phyloP scores from a whole-genome alignment of 2,888 invertebrate species.

The Lucinisca nassula region DNA sequence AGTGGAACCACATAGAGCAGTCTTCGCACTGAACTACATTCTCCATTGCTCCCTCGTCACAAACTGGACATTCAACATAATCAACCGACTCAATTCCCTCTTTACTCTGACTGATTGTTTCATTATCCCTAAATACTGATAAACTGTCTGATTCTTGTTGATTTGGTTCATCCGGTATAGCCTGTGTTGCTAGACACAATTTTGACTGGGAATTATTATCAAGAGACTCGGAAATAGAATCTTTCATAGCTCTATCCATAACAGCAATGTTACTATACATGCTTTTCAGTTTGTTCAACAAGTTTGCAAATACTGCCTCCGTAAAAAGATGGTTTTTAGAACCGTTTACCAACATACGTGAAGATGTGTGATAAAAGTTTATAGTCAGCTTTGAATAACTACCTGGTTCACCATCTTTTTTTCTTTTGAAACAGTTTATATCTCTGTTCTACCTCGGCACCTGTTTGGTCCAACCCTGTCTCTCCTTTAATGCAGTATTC shows the following conservation, averaged over 20 bases:
- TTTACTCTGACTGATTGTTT: background rate
- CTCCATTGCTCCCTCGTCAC: background rate
- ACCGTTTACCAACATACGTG: background rate
- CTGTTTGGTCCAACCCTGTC: background rate
- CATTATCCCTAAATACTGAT: background rate
- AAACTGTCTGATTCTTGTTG: background rate
- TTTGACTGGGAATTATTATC: background rate
- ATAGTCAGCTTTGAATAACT: background rate
- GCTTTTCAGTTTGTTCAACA: background rate
- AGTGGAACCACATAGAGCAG: background rate
- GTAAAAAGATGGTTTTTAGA: background rate
- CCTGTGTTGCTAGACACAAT: background rate
- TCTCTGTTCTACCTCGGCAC: background rate
- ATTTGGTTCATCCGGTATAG: background rate
- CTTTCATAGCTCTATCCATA: background rate
- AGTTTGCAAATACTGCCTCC: background rate
- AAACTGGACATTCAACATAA: background rate
- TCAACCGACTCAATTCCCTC: background rate
- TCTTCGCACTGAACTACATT: background rate
- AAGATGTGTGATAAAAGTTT: background rate
- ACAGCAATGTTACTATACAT: background rate
- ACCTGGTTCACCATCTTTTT: background rate
- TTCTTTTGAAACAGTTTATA: background rate
- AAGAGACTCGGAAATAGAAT: background rate
- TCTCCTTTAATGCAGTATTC: background rate